Conservation (phyloP, 2,888 invertebrate genomes). For the Apamea epomidion region DNA sequence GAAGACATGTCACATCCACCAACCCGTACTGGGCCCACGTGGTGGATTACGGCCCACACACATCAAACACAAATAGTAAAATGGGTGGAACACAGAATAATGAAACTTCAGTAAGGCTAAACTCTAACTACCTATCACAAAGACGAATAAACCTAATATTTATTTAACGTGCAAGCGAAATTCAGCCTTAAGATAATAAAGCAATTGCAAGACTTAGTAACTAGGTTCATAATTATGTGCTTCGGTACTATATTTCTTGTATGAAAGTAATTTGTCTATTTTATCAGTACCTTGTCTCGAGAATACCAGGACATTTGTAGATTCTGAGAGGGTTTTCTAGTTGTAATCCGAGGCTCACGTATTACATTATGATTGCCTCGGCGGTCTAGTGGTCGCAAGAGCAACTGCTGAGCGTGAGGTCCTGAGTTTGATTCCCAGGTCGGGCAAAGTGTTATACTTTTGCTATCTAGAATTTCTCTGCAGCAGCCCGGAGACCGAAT, state of each 20-base stretch:
- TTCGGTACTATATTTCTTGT: background rate
- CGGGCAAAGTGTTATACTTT: background rate
- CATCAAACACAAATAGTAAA: background rate
- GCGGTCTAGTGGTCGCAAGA: background rate
- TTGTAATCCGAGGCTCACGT: background rate
- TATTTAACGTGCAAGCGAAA: background rate
- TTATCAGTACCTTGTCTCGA: background rate
- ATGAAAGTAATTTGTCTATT: background rate
- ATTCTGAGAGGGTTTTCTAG: background rate
- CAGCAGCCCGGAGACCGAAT: background rate
- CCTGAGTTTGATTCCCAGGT: background rate
- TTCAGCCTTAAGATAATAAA: background rate
- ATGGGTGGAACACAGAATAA: background rate
- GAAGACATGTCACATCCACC: too few species aligned
- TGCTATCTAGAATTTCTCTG: background rate
- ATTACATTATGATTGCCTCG: background rate
- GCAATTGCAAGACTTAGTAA: background rate
- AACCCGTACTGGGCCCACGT: too few species aligned
- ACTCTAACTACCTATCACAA: background rate
- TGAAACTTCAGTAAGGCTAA: background rate
- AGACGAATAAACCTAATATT: background rate
- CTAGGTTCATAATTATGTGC: too few species aligned
- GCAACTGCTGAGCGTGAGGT: background rate
- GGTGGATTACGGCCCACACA: too few species aligned
- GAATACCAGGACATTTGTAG: slow-evolving; percentile 1